Evolutionary conservation across 2,113 vertebrate species (phyloP).

Genomic region (Rutilus rutilus): DNA sequence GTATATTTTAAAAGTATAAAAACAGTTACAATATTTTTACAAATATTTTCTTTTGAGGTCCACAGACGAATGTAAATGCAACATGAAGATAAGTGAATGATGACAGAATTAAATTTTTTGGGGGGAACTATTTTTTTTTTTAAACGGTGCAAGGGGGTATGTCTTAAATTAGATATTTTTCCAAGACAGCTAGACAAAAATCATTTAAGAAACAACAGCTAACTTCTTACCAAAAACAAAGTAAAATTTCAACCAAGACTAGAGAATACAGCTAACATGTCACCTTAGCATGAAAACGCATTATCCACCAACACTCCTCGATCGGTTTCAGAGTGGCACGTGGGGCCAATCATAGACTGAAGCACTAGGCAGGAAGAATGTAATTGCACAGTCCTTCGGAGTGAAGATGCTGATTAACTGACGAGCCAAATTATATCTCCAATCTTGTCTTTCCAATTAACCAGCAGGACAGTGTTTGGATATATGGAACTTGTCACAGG

Average conservation of each 20-base stretch:
- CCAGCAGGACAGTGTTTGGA: neutral
- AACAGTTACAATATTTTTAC: neutral
- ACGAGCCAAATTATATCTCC: conserved; percentile 46
- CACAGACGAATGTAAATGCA: neutral
- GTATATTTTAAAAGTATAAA: neutral
- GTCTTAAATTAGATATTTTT: neutral
- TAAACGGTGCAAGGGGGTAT: neutral
- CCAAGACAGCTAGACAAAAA: neutral
- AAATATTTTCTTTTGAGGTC: neutral
- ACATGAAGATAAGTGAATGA: neutral
- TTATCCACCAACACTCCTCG: neutral
- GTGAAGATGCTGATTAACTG: neutral
- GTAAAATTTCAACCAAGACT: neutral
- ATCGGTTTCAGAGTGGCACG: neutral
- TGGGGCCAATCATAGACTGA: neutral
- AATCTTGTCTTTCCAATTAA: conserved; percentile 46
- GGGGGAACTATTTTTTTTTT: neutral
- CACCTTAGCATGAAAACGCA: neutral
- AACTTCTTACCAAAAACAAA: neutral
- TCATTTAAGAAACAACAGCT: neutral
- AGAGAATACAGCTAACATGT: neutral
- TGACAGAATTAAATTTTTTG: neutral
- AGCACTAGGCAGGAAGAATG: neutral
- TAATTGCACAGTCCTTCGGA: conserved; percentile 19
- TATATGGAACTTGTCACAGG: conserved; percentile 45